phyloP scores from a whole-genome alignment of 2,113 vertebrate genomes.

The Podocnemis expansa region DNA sequence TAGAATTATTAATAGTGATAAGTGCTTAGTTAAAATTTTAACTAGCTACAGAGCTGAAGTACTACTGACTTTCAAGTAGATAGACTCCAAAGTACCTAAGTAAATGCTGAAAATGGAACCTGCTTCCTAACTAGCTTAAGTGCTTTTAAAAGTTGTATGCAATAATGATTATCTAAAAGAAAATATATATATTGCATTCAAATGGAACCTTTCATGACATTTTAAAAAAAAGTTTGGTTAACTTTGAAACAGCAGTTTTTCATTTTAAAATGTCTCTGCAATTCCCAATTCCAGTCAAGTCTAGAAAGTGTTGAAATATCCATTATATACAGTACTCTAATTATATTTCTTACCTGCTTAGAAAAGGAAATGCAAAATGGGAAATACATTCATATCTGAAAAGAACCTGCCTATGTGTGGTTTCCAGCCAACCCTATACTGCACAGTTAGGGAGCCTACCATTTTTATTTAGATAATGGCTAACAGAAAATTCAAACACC shows the following conservation, averaged over 20 bases:
- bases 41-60: neutral
- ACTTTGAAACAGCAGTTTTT: neutral
- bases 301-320: neutral
- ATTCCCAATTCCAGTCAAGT: neutral
- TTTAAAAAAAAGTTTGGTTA: neutral
- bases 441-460: neutral
- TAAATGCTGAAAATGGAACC: neutral
- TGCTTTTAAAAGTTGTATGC: neutral
- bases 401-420: neutral
- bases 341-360: constrained; percentile 24
- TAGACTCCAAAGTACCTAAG: neutral
- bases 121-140: neutral
- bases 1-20: neutral
- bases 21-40: neutral
- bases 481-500: neutral
- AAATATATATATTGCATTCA: neutral
- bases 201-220: neutral
- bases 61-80: neutral
- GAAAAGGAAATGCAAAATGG: neutral
- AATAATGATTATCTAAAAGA: neutral
- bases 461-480: neutral
- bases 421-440: neutral
- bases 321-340: neutral
- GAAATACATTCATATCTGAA: neutral
- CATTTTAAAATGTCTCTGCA: neutral